Evolutionary conservation across 1,140 invertebrate species (phyloP).

Genomic region (Asbolus verrucosus): DNA sequence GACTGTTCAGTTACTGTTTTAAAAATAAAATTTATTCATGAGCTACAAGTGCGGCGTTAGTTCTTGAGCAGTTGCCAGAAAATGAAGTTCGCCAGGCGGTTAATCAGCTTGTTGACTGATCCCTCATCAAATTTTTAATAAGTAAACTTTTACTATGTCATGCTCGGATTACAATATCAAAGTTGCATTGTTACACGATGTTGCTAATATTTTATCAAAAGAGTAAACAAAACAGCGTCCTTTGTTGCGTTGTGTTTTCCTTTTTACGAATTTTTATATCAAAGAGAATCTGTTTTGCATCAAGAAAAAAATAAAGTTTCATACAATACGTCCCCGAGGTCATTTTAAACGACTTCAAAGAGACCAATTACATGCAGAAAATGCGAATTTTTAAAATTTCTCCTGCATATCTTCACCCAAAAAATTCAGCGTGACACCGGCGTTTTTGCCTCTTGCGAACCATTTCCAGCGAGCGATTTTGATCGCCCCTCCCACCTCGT

Average conservation of each 20-base stretch:
- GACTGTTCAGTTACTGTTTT: too few relatives aligned
- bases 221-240: conserved; percentile 21
- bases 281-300: conserved; percentile 27
- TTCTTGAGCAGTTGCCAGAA: conserved; percentile 1
- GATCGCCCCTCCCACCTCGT: conserved; percentile 5
- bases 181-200: conserved; percentile 12
- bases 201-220: conserved; percentile 17
- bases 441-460: conserved; percentile 1
- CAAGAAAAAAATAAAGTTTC: conserved; percentile 26
- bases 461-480: conserved; percentile 5
- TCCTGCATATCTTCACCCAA: neutral
- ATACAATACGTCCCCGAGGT: conserved; percentile 15
- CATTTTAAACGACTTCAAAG: conserved; percentile 30
- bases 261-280: conserved; percentile 15
- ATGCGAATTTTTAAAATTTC: conserved; percentile 3
- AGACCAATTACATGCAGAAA: neutral
- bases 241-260: conserved; percentile 25
- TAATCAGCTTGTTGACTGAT: conserved; percentile 27
- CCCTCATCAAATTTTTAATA: conserved; percentile 14
- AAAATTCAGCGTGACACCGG: too few relatives aligned
- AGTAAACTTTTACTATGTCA: conserved; percentile 2
- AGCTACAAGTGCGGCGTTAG: too few relatives aligned
- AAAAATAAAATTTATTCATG: too few relatives aligned
- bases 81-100: neutral
- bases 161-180: neutral